Conservation (phyloP, 2,797 vertebrate species). For the Sphenopsis melanotis region DNA sequence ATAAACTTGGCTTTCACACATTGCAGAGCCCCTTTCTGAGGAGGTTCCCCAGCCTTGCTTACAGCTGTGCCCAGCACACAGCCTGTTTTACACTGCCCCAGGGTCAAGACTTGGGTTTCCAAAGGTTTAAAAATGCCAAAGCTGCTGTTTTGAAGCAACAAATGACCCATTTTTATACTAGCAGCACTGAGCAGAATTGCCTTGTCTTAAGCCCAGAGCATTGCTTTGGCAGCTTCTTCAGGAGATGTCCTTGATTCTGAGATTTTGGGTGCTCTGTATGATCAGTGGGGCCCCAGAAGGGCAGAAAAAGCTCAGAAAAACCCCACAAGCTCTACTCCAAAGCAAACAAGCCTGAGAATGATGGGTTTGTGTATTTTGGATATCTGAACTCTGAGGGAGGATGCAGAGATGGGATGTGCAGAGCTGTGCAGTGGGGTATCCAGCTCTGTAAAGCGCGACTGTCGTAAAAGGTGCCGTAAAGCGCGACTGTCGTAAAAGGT, state of each 20-base stretch:
- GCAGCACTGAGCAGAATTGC: not conserved
- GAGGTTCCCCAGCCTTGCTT: not conserved
- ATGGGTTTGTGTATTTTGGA: not conserved
- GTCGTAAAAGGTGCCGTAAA: too few relatives aligned
- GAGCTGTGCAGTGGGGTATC: not conserved
- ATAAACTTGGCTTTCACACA: fast-evolving
- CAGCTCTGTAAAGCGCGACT: too few relatives aligned
- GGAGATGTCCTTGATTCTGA: not conserved
- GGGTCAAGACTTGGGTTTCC: not conserved
- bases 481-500: too few relatives aligned
- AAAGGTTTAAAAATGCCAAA: not conserved
- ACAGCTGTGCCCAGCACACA: not conserved
- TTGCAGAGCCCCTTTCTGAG: not conserved
- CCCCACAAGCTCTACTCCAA: not conserved
- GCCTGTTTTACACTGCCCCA: fast-evolving
- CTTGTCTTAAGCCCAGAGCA: not conserved
- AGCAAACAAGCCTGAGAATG: not conserved
- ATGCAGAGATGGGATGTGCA: not conserved
- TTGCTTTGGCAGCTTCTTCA: not conserved
- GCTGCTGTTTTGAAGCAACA: not conserved
- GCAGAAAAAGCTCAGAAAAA: not conserved
- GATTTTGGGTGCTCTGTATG: not conserved
- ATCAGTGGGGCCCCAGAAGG: not conserved
- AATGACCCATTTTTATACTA: fast-evolving
- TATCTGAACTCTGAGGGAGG: not conserved